Base-by-base conservation (phyloP, 2,113 vertebrate genomes). In the Podocnemis expansa region DNA sequence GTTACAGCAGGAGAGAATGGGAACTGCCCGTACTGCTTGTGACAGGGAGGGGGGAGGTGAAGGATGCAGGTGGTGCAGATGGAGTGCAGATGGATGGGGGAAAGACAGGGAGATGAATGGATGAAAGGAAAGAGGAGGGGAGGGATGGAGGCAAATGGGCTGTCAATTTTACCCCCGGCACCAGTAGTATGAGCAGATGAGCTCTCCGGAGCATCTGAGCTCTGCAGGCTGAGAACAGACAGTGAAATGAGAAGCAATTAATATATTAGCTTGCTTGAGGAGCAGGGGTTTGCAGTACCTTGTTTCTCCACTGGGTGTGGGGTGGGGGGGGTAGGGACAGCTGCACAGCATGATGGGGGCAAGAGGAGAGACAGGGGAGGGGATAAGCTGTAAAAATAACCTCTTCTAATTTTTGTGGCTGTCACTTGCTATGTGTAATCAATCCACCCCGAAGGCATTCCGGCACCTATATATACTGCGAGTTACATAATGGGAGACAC, bases 401-500 rank as follows among this genome's bases (percentile, higher is more conserved):
- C 82, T 27, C 8, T 4, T 89, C 87, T 93, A 54, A 85, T 95
- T 93, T 96, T 85, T 96, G 63, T 83, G 91, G 87, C 92, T 91
- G 89, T 95, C 91, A 91, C 80, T 97, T 63, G 56, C 0, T 2
- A 70, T 0, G 7, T 24, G 11, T 88, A 90, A 95, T 43, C 3
- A 90, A 95, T 43, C 3, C 3, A 93, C 89, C 94, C 96, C 0
- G 0, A 84, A n/a, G 93, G 96, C 90, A 73, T 96, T 80, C 92
- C 82, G 79, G 92, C 85, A 85, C 90, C 89, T 1, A 2, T 83
- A 54, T 84, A 34, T 84, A 1, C 91, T 84, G 4, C 0, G 17
- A 58, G 80, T 96, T 96, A 97, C 82, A 22, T 95, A 97, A 97
- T 79, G 90, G 93, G 93, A 96, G 93, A 87, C 73, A 89, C 0